Evolutionary conservation across 2,888 invertebrate species (phyloP).

Genomic region (Criorhina ranunculi): DNA sequence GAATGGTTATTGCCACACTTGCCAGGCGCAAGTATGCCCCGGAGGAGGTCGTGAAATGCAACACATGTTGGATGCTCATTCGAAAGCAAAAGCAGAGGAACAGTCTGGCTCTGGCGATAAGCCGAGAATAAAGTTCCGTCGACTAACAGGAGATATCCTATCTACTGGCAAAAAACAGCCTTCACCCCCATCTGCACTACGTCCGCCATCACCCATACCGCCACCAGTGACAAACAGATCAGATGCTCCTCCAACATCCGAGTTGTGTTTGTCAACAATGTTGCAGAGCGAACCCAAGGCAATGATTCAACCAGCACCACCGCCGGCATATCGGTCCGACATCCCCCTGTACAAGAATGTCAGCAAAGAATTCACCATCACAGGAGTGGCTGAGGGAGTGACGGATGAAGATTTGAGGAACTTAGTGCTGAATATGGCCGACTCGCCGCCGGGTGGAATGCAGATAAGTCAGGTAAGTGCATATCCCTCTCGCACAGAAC

Average conservation of each 20-base stretch:
- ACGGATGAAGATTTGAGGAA: slow-evolving; percentile 32
- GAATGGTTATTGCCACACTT: slow-evolving; percentile 86
- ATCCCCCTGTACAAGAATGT: slow-evolving; percentile 73
- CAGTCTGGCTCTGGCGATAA: slow-evolving; percentile 37
- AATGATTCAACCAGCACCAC: slow-evolving; percentile 69
- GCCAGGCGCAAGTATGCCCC: slow-evolving; percentile 80
- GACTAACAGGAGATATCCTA: slow-evolving; percentile 80
- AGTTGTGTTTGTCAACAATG: slow-evolving; percentile 50
- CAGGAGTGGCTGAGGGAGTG: slow-evolving; percentile 76
- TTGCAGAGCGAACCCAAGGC: slow-evolving; percentile 69
- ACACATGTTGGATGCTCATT: slow-evolving; percentile 80
- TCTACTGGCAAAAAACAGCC: slow-evolving; percentile 71
- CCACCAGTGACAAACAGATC: not conserved
- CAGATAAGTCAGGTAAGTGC: slow-evolving; percentile 65
- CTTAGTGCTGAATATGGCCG: slow-evolving; percentile 45
- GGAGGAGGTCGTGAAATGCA: slow-evolving; percentile 79
- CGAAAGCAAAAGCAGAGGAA: slow-evolving; percentile 16
- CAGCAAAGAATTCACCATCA: slow-evolving; percentile 77
- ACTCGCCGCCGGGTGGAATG: slow-evolving; percentile 56
- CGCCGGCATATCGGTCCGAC: slow-evolving; percentile 30
- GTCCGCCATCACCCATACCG: not conserved
- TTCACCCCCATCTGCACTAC: not conserved
- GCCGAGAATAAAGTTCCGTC: slow-evolving; percentile 80
- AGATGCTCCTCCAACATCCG: not conserved
- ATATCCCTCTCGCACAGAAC: not conserved